phyloP scores from a whole-genome alignment of 2,888 invertebrate species.

The Teinopalpus imperialis region DNA sequence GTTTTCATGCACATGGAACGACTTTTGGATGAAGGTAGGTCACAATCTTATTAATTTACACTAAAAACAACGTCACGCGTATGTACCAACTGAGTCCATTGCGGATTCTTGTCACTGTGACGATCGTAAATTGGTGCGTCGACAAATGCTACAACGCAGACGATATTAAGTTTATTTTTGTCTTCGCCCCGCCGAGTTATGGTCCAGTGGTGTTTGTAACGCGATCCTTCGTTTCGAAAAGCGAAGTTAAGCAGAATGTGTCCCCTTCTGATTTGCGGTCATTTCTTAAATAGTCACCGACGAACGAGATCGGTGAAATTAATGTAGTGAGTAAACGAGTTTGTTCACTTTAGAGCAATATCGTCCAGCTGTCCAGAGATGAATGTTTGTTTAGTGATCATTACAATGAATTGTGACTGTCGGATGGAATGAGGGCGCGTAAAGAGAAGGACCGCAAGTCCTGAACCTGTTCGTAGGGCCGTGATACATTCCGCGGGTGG shows the following conservation, averaged over 20 bases:
- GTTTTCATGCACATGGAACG: slow-evolving; percentile 99
- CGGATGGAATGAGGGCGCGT: slow-evolving; percentile 50
- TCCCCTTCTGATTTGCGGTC: slow-evolving; percentile 69
- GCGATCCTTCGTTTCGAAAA: slow-evolving; percentile 76
- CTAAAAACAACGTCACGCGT: slow-evolving; percentile 47
- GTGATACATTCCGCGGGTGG: slow-evolving; percentile 67
- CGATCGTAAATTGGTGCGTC: slow-evolving; percentile 75
- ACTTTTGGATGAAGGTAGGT: slow-evolving; percentile 98
- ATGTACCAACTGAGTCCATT: slow-evolving; percentile 46
- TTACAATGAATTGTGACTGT: slow-evolving; percentile 30
- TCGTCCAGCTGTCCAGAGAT: slow-evolving; percentile 61
- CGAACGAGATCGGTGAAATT: slow-evolving; percentile 71
- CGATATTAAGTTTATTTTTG: slow-evolving; percentile 81
- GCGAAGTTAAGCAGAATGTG: slow-evolving; percentile 71
- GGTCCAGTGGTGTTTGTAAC: slow-evolving; percentile 79
- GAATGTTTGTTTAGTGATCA: slow-evolving; percentile 40
- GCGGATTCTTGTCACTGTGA: slow-evolving; percentile 65
- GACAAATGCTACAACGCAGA: slow-evolving; percentile 77
- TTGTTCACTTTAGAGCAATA: slow-evolving; percentile 47
- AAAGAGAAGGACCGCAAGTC: slow-evolving; percentile 55
- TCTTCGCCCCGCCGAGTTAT: slow-evolving; percentile 79
- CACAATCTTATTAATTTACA: slow-evolving; percentile 52
- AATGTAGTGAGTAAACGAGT: slow-evolving; percentile 66
- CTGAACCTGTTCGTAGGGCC: slow-evolving; percentile 72
- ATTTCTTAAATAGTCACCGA: slow-evolving; percentile 68